Evolutionary conservation across 2,113 vertebrate species (phyloP), one percentile per base, ranked within the genome.

Genomic region (Atlantisia rogersi): DNA sequence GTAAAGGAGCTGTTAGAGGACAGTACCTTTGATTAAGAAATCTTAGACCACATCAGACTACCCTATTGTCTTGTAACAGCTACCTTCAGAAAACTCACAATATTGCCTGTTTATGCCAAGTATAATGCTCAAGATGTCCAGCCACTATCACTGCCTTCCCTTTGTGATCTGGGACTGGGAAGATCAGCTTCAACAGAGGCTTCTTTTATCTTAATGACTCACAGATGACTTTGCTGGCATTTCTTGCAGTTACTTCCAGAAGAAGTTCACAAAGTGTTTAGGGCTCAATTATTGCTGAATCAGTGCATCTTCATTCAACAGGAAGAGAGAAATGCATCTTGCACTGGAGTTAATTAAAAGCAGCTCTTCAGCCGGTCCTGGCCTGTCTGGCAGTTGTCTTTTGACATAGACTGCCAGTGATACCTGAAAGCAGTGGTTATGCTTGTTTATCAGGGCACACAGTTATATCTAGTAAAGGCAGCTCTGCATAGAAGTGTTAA

Each of bases 241-340:
- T 82, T 84, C 68, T 90, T 65, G 22, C 25, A 32, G 67, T 44
- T 68, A 60, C 82, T 96, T 87, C 74, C 86, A 95, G 79, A 87
- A 96, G 81, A 91, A 60, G 82, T 96, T 98, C 97, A 95, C 19
- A 6, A 96, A 40, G 85, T 95, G 91, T 94, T 94, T 81, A 95
- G 58, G 8, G 86, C 91, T 97, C 84, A 97, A 76, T 95, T 97
- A 93, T 74, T 97, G 96, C 97, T 98, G 97, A 98, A 95, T 98
- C 97, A 97, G 96, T 96, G 64, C 60, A 85, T 97, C 95, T 97
- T 96, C 93, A 94, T 95, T 84, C 77, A 97, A 96, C 73, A 94
- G 81, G 86, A 97, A 97, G 94, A 92, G 90, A 90, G 84, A 93
- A 98, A 94, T 78, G 58, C 31, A 2, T 94, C 81, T 79, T 68